These are phyloP conservation scores for Polyergus mexicanus DNA, from an alignment of 1,140 invertebrate species.

Conservation along the genomic window DNA sequence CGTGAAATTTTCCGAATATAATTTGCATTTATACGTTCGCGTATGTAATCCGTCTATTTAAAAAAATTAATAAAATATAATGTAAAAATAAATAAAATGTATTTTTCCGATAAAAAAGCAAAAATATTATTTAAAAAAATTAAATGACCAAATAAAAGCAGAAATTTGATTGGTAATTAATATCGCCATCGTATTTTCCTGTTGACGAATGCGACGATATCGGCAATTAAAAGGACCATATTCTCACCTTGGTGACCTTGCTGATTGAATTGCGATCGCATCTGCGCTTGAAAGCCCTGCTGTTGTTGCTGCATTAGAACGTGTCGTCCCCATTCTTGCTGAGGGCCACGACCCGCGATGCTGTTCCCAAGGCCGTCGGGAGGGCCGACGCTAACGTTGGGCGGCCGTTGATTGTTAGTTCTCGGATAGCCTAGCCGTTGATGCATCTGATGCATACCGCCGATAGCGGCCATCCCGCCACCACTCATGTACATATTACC, in stretches of 20 bases:
- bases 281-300: slow-evolving; percentile 87
- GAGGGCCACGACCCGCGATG: slow-evolving; percentile 80
- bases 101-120: background rate
- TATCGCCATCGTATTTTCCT: background rate
- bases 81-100: background rate
- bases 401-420: slow-evolving; percentile 87
- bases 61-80: background rate
- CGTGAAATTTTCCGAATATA: slow-evolving; percentile 8
- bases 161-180: background rate
- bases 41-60: background rate
- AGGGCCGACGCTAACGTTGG: slow-evolving; percentile 87
- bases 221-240: background rate
- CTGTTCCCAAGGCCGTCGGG: slow-evolving; percentile 83
- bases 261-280: slow-evolving; percentile 89
- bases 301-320: slow-evolving; percentile 90
- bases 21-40: background rate
- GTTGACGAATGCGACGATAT: background rate
- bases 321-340: slow-evolving; percentile 89
- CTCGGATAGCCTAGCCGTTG: slow-evolving; percentile 86
- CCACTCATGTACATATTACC: slow-evolving; percentile 84
- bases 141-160: background rate
- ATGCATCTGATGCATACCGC: slow-evolving; percentile 87
- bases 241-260: slow-evolving; percentile 89
- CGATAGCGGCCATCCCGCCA: slow-evolving; percentile 83
- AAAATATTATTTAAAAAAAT: background rate